These are phyloP conservation scores for Elysia crispata DNA, from an alignment of 2,888 invertebrate species.

Conservation along the genomic window DNA sequence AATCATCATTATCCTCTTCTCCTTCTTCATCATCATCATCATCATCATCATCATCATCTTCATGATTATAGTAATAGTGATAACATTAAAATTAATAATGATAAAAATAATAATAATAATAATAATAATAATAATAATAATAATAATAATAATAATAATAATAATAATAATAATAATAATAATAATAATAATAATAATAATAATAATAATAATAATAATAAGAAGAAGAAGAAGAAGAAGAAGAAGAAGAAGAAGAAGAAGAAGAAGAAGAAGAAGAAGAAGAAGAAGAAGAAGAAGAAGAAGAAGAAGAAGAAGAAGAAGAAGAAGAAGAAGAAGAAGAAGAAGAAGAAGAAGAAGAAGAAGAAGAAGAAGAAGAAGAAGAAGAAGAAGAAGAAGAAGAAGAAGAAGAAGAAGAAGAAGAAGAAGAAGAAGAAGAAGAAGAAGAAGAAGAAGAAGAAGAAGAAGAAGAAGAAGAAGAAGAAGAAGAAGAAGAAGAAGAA, in stretches of 20 bases:
- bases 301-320: conserved; percentile 21
- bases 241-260: conserved; percentile 15
- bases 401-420: conserved; percentile 16
- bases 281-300: conserved; percentile 21
- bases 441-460: conserved; percentile 30
- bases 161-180: too few relatives aligned
- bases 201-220: too few relatives aligned
- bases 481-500: conserved; percentile 18
- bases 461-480: conserved; percentile 26
- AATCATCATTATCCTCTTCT: too few relatives aligned
- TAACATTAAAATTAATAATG: too few relatives aligned
- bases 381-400: conserved; percentile 23
- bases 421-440: conserved; percentile 30
- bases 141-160: too few relatives aligned
- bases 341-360: background rate
- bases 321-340: conserved; percentile 22
- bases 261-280: conserved; percentile 21
- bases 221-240: conserved; percentile 16
- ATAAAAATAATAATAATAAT: too few relatives aligned
- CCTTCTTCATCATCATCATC: too few relatives aligned
- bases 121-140: too few relatives aligned
- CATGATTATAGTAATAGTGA: too few relatives aligned
- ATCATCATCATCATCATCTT: too few relatives aligned
- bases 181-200: too few relatives aligned
- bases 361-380: conserved; percentile 16